Percentiles rank a stretch among this genome's conserved stretches.
These are phyloP conservation scores for Puma concolor DNA, from an alignment of 2,113 vertebrate genomes.

Conservation along the genomic window DNA sequence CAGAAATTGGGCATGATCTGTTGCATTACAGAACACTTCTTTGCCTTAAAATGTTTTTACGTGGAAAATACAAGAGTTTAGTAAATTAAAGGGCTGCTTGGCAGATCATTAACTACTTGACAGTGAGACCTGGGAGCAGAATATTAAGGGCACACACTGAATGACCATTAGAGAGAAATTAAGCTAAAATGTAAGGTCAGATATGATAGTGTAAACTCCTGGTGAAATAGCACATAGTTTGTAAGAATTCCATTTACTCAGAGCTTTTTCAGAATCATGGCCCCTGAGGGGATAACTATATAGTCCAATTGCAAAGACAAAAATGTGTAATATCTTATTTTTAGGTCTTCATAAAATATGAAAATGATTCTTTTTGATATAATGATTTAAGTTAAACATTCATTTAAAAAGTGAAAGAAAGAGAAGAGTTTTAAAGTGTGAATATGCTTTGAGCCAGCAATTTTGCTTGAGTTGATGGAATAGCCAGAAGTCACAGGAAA, in stretches of 20 bases:
- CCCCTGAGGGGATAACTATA: slow-evolving; percentile 8
- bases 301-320: slow-evolving; percentile 7
- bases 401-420: background rate
- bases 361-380: slow-evolving; percentile 13
- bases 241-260: background rate
- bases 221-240: background rate
- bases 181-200: slow-evolving; percentile 29
- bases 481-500: background rate
- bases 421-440: background rate
- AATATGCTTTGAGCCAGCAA: background rate
- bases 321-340: background rate
- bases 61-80: background rate
- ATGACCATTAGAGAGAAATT: slow-evolving; percentile 24
- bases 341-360: background rate
- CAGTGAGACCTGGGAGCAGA: background rate
- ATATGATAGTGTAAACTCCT: background rate
- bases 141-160: background rate
- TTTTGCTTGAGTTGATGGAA: background rate
- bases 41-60: slow-evolving; percentile 19
- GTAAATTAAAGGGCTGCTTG: background rate
- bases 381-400: slow-evolving; percentile 22
- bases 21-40: background rate
- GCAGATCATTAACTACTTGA: background rate
- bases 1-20: background rate
- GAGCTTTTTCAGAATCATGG: slow-evolving; percentile 1